These are phyloP conservation scores for Sinocyclocheilus rhinocerous DNA, from an alignment of 2,113 vertebrate genomes.

Conservation along the genomic window DNA sequence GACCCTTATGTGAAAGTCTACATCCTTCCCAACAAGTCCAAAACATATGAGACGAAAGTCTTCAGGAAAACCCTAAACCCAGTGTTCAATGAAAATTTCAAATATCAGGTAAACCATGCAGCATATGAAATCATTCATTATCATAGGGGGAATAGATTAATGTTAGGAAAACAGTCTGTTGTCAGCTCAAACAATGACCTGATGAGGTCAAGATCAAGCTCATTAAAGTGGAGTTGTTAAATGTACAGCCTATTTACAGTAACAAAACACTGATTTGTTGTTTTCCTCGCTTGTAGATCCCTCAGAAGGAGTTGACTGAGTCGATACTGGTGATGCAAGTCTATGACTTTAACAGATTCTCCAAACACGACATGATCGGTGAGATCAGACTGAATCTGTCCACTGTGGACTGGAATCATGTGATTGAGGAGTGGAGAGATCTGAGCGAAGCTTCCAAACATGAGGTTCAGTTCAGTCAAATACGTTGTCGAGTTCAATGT, in stretches of 20 bases:
- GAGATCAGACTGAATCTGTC: slow-evolving; percentile 80
- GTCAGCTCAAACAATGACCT: background rate
- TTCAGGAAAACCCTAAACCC: slow-evolving; percentile 81
- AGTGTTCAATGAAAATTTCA: slow-evolving; percentile 81
- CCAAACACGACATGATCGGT: slow-evolving; percentile 81
- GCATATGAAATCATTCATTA: background rate
- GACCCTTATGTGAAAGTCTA: slow-evolving; percentile 86
- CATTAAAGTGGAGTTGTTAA: background rate
- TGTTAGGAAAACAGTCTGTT: background rate
- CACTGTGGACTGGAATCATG: slow-evolving; percentile 77
- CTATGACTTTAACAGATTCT: slow-evolving; percentile 83
- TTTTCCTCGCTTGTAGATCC: slow-evolving; percentile 68
- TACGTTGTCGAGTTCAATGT: background rate
- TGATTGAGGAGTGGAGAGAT: slow-evolving; percentile 86
- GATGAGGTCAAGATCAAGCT: background rate
- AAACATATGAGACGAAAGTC: slow-evolving; percentile 85
- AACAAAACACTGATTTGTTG: background rate
- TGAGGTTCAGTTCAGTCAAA: slow-evolving; percentile 68
- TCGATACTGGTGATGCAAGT: slow-evolving; percentile 79
- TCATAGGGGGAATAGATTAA: background rate
- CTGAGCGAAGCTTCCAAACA: slow-evolving; percentile 70
- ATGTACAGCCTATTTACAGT: background rate
- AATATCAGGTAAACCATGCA: slow-evolving; percentile 76
- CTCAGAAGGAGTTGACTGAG: slow-evolving; percentile 69
- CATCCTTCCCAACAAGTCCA: slow-evolving; percentile 69